phyloP scores from a whole-genome alignment of 2,113 vertebrate genomes.

The Aldabrachelys gigantea region DNA sequence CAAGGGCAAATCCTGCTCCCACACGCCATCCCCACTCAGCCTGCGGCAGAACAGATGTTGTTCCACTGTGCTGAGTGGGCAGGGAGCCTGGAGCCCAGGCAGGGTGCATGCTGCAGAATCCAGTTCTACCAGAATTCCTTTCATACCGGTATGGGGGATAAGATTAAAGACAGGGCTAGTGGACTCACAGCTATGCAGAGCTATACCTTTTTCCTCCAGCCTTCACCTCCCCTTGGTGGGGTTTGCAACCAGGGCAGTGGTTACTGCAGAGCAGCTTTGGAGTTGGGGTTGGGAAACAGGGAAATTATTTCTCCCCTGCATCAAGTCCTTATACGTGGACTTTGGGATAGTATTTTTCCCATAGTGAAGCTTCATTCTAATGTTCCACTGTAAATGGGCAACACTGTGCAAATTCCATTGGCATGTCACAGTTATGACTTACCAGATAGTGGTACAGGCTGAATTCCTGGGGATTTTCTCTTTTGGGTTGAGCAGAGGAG shows the following conservation, averaged over 20 bases:
- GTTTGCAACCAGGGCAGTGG: neutral
- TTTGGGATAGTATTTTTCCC: neutral
- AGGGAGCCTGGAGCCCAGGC: neutral
- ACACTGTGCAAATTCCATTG: neutral
- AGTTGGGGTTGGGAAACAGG: neutral
- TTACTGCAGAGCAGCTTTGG: neutral
- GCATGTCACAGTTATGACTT: neutral
- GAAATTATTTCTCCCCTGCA: neutral
- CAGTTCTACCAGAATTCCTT: neutral
- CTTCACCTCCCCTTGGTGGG: neutral
- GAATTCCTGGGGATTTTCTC: constrained; percentile 51
- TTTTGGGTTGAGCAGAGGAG: constrained; percentile 36
- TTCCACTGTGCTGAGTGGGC: neutral
- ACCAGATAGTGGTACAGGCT: constrained; percentile 17
- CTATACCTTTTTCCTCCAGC: neutral
- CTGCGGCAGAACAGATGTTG: neutral
- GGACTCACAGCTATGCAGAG: neutral
- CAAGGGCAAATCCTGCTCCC: neutral
- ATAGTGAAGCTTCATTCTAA: neutral
- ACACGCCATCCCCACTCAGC: neutral
- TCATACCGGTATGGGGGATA: neutral
- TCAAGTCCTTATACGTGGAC: neutral
- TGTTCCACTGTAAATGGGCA: neutral
- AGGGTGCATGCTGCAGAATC: neutral
- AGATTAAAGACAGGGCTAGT: neutral